Percentiles rank a stretch among this genome's conserved stretches.
Evolutionary conservation across 2,113 vertebrate species (phyloP).

Genomic region (Pygoscelis antarcticus): DNA sequence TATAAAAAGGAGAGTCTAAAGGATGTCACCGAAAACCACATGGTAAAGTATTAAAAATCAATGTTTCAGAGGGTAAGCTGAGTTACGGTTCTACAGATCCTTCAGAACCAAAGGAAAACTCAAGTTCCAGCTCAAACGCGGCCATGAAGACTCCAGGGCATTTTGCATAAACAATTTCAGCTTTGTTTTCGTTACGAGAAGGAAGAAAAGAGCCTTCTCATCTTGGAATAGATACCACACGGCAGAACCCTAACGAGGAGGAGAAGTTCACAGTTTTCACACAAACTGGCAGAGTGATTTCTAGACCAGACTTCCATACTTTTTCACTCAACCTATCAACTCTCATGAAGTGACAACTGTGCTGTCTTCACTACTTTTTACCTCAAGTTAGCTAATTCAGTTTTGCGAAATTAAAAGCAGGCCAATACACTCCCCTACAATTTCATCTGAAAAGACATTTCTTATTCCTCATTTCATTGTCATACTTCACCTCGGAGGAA

Average conservation of each 20-base stretch:
- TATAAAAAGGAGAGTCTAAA: background rate
- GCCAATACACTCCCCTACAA: background rate
- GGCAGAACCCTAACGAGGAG: background rate
- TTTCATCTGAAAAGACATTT: background rate
- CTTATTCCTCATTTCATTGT: slow-evolving; percentile 6
- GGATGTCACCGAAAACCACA: background rate
- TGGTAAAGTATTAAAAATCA: background rate
- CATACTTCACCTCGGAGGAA: background rate
- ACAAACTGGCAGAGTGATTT: background rate
- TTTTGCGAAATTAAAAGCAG: slow-evolving; percentile 7
- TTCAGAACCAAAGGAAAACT: background rate
- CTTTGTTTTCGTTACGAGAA: background rate
- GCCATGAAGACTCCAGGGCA: background rate
- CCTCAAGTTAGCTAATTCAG: background rate
- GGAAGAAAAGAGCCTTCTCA: background rate
- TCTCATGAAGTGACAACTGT: background rate
- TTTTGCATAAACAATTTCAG: background rate
- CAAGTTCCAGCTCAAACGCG: background rate
- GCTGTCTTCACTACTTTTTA: background rate
- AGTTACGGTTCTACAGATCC: fast-evolving
- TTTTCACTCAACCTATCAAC: background rate
- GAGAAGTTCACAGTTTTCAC: background rate
- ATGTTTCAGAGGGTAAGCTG: background rate
- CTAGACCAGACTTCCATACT: background rate
- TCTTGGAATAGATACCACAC: background rate